A percentile compares a stretch with the other conserved stretches of the same genome.
These are phyloP conservation scores for Drosophila lacicola DNA, from an alignment of 2,888 invertebrate genomes.

Conservation along the genomic window DNA sequence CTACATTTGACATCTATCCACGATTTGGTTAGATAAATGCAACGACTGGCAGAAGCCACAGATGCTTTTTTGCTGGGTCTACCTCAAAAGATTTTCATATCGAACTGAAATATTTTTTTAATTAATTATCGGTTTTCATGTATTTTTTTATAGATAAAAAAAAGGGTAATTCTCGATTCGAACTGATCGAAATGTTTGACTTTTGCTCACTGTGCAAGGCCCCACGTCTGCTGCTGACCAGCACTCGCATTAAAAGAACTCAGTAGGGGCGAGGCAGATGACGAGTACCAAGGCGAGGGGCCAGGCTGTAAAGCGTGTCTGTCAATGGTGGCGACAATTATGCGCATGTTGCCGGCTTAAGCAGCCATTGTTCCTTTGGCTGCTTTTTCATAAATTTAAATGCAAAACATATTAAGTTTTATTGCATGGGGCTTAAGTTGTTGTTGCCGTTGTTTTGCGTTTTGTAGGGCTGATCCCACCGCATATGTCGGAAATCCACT, in stretches of 20 bases:
- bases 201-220: constrained; percentile 14
- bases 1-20: too few species aligned
- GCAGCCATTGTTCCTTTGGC: constrained; percentile 72
- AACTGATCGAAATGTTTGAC: neutral
- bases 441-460: constrained; percentile 41
- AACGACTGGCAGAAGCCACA: too few species aligned
- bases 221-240: constrained; percentile 28
- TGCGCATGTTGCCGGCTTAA: constrained; percentile 78
- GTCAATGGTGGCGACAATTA: constrained; percentile 68
- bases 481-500: constrained; percentile 59
- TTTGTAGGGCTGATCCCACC: constrained; percentile 26
- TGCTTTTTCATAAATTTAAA: constrained; percentile 75
- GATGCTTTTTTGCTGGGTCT: too few species aligned
- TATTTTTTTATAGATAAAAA: too few species aligned
- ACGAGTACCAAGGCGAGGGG: neutral
- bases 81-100: too few species aligned
- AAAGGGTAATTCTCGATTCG: too few species aligned
- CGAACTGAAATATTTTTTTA: too few species aligned
- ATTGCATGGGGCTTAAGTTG: constrained; percentile 67
- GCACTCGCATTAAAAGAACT: constrained; percentile 2
- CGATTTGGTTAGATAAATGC: too few species aligned
- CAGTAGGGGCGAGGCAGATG: neutral
- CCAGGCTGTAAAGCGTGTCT: constrained; percentile 16
- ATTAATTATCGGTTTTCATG: too few species aligned
- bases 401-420: constrained; percentile 79